A percentile compares a stretch with the other conserved stretches of the same genome.
Conservation (phyloP, 64 coral and sea anemone genomes). For the Montipora foliosa region DNA sequence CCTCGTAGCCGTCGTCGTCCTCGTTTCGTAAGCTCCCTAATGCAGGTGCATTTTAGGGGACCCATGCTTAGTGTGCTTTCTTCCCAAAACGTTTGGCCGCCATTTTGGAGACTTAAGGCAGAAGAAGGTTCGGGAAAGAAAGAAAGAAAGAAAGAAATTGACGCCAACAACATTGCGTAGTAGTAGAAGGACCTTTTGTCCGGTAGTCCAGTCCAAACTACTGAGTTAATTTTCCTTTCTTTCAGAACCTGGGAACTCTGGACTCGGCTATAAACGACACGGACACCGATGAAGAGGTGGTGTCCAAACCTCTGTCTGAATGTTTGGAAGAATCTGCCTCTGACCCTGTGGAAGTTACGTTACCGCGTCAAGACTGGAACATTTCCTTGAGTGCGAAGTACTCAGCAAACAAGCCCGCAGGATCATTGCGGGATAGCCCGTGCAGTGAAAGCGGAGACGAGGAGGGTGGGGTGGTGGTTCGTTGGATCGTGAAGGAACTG, state of each 20-base stretch:
- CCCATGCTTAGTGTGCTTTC: too few species aligned
- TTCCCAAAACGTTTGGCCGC: too few species aligned
- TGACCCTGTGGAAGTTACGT: slow-evolving; percentile 65
- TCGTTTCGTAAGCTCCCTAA: too few species aligned
- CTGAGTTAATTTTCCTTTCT: neutral
- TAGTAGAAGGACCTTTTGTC: too few species aligned
- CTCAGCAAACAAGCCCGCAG: slow-evolving; percentile 21
- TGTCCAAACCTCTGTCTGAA: slow-evolving; percentile 23
- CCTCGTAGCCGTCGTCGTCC: too few species aligned
- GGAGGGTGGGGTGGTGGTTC: slow-evolving; percentile 63
- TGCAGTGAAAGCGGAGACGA: slow-evolving; percentile 22
- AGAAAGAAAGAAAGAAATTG: too few species aligned
- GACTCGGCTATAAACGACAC: neutral
- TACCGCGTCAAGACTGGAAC: slow-evolving; percentile 79
- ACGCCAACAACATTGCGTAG: too few species aligned
- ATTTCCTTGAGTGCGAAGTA: slow-evolving; percentile 50
- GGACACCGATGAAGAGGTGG: slow-evolving; percentile 70
- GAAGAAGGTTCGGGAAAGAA: too few species aligned
- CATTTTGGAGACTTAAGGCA: too few species aligned
- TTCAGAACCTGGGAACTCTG: neutral
- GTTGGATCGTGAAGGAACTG: slow-evolving; percentile 52
- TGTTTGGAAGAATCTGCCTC: slow-evolving; percentile 76
- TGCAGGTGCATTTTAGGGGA: too few species aligned
- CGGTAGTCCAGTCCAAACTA: too few species aligned
- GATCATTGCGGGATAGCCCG: slow-evolving; percentile 26